phyloP scores from a whole-genome alignment of 2,113 vertebrate species.

The Podarcis raffonei region DNA sequence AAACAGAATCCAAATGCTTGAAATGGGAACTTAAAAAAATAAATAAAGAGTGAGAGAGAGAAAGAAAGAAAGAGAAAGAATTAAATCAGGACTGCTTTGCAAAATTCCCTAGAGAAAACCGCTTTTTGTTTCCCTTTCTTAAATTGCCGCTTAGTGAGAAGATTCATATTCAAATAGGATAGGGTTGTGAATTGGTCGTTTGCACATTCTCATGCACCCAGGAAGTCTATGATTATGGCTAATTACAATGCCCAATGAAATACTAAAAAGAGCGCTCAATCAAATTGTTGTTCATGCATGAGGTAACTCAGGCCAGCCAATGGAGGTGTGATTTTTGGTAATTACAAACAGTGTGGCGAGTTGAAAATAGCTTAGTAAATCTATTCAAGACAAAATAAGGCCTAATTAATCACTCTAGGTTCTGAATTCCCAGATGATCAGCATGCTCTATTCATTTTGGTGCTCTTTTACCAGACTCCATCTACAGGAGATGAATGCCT shows the following conservation, averaged over 20 bases:
- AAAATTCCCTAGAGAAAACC: conserved; percentile 84
- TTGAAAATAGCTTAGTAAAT: conserved; percentile 78
- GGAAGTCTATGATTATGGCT: conserved; percentile 87
- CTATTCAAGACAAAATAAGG: conserved; percentile 77
- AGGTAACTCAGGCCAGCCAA: conserved; percentile 72
- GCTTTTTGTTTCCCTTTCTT: conserved; percentile 83
- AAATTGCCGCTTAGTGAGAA: conserved; percentile 77
- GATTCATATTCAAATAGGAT: conserved; percentile 91
- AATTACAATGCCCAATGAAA: conserved; percentile 89
- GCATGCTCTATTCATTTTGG: conserved; percentile 60
- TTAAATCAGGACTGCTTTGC: conserved; percentile 70
- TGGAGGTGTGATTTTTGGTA: conserved; percentile 78
- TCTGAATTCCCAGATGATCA: conserved; percentile 77
- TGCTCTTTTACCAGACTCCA: conserved; percentile 66
- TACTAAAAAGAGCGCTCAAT: conserved; percentile 85
- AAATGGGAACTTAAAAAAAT: conserved; percentile 60
- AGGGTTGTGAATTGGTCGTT: conserved; percentile 83
- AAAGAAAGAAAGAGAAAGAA: conserved; percentile 49
- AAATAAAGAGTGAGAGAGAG: conserved; percentile 35
- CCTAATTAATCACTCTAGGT: conserved; percentile 84
- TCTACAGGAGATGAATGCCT: conserved; percentile 52
- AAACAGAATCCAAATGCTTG: conserved; percentile 77
- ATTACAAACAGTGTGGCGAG: conserved; percentile 80
- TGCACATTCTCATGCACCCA: conserved; percentile 86
- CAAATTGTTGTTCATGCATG: conserved; percentile 85